Evolutionary conservation across 2,113 vertebrate genomes (phyloP).

Genomic region (Rhea americana): DNA sequence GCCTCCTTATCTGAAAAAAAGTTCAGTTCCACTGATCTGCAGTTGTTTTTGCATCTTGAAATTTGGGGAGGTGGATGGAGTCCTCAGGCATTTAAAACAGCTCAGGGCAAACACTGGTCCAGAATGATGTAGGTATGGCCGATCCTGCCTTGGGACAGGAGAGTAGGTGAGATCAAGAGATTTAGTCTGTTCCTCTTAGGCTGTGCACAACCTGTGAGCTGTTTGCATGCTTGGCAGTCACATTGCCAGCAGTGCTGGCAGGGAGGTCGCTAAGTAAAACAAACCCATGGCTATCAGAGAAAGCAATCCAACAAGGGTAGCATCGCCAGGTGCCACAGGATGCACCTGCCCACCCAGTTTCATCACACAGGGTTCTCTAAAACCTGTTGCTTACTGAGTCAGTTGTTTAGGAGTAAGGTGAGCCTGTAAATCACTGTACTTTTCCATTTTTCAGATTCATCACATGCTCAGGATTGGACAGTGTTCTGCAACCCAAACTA

Average conservation of each 20-base stretch:
- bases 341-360: not conserved
- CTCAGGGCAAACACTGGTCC: not conserved
- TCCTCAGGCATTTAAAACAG: not conserved
- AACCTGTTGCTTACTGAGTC: not conserved
- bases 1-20: not conserved
- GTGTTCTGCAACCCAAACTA: not conserved
- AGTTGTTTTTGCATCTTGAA: not conserved
- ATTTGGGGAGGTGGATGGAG: not conserved
- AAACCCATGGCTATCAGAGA: rapidly evolving
- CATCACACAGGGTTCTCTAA: not conserved
- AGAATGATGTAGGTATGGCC: not conserved
- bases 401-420: not conserved
- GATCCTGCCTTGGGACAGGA: not conserved
- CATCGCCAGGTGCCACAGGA: rapidly evolving
- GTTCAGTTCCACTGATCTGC: not conserved
- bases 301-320: not conserved
- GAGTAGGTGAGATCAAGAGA: not conserved
- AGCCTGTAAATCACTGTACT: not conserved
- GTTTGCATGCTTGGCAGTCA: not conserved
- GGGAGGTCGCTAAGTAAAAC: not conserved
- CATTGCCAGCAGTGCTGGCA: not conserved
- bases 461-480: not conserved
- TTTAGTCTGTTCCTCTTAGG: not conserved
- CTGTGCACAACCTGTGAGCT: not conserved
- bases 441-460: constrained; percentile 40